Evolutionary conservation across 2,888 invertebrate species (phyloP), one percentile per base, ranked within the genome.

Genomic region (Ephialtes manifestator): DNA sequence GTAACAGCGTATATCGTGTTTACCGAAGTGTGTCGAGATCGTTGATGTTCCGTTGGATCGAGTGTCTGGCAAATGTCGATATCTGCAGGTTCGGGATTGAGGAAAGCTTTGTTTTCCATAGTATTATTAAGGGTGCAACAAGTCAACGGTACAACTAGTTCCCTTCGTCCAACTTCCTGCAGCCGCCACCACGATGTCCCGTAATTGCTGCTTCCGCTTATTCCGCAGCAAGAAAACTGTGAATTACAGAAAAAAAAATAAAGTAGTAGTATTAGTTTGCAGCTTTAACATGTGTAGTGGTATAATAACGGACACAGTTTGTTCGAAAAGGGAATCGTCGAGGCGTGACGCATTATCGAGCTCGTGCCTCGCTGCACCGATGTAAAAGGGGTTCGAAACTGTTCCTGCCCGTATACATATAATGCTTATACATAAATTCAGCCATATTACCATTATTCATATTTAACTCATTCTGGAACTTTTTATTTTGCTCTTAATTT

Each of bases 101-200:
- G 95, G 93, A 97, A 96, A 0, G 97, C 96, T 75, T 94, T 93
- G 0, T 94, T 94, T 51, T 95, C 95, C 67, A 94, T 92, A 18
- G 94, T 92, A 90, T 96, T 96, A 80, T 96, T 95, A 79, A 97
- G 95, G 58, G 95, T 94, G 93, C 98, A 98, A 91, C 97, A 97
- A 75, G 96, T 96, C 4, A 96, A 95, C 53, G 97, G 97, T 28
- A 96, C 96, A 0, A 96, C 95, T 93, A 96, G 94, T 75, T 96
- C 96, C 82, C 96, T 95, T 86, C 97, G 96, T 0, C 97, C 97
- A 58, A 97, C 95, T 86, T 97, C 95, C 90, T 97, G 96, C 70
- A 97, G 94, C 86, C 97, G 96, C 98, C 98, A 98, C 91, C 96
- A 94, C 0, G 97, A 97, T 88, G 97, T 97, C 90, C 97, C 97